Evolutionary conservation across 2,888 invertebrate genomes (phyloP).

Genomic region (Leucophenga montana): DNA sequence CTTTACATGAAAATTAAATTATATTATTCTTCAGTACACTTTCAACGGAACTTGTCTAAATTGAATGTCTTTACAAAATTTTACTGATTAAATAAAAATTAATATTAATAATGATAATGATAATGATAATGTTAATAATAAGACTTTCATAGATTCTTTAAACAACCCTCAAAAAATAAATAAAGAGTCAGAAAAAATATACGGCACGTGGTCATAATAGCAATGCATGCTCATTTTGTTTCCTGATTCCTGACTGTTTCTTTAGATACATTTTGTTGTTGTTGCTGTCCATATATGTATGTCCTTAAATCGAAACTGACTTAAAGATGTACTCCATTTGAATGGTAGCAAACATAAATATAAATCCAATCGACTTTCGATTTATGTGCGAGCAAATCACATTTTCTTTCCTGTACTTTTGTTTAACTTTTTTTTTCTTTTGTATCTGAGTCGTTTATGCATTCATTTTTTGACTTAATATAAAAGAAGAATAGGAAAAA

Average conservation of each 20-base stretch:
- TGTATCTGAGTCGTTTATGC: no score
- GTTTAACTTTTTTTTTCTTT: neutral
- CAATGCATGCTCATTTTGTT: neutral
- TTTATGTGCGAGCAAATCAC: constrained; percentile 26
- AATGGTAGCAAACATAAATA: constrained; percentile 18
- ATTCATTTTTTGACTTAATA: no score
- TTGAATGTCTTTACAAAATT: no score
- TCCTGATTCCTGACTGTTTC: neutral
- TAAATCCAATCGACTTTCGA: constrained; percentile 28
- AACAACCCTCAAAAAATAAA: no score
- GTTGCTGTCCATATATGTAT: neutral
- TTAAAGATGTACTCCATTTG: constrained; percentile 4
- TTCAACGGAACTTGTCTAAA: no score
- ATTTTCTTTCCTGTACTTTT: neutral
- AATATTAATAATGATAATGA: no score
- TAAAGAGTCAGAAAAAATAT: neutral
- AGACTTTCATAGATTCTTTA: no score
- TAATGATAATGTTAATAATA: no score
- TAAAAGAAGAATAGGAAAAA: no score
- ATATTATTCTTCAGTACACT: no score
- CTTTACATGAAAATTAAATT: no score
- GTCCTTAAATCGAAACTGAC: neutral
- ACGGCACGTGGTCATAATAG: constrained; percentile 8
- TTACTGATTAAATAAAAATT: no score
- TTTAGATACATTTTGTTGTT: neutral